A percentile compares a stretch with the other conserved stretches of the same genome.
Evolutionary conservation across 1,140 invertebrate species (phyloP).

Genomic region (Anastrepha ludens): DNA sequence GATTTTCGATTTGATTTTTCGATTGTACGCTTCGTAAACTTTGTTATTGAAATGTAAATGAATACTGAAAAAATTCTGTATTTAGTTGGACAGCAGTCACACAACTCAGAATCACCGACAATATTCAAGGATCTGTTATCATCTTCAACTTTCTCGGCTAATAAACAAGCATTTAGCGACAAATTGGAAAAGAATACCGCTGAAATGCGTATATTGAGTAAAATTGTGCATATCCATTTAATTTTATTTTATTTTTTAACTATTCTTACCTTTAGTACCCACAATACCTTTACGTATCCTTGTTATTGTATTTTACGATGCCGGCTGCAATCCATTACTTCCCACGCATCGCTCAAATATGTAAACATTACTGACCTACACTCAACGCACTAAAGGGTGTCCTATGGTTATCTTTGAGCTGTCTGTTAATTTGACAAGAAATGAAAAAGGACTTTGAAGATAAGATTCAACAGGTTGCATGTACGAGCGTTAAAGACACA

Average conservation of each 20-base stretch:
- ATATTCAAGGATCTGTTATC: no score
- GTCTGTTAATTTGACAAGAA: conserved; percentile 38
- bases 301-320: not conserved
- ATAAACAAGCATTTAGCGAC: no score
- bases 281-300: not conserved
- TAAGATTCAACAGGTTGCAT: not conserved
- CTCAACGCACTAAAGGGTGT: not conserved
- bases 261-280: not conserved
- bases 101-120: no score
- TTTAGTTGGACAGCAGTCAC: no score
- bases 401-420: not conserved
- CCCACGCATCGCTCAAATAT: not conserved
- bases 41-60: no score
- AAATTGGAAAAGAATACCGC: no score
- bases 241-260: not conserved
- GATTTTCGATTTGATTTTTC: no score
- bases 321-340: not conserved
- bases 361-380: not conserved
- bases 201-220: no score
- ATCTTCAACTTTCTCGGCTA: no score
- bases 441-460: conserved; percentile 44
- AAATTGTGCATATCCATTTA: not conserved
- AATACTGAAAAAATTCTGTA: no score
- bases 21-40: no score
- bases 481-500: not conserved